Percentiles rank a stretch among this genome's conserved stretches.
phyloP scores from a whole-genome alignment of 2,797 vertebrate genomes.

The Acanthornis magna region DNA sequence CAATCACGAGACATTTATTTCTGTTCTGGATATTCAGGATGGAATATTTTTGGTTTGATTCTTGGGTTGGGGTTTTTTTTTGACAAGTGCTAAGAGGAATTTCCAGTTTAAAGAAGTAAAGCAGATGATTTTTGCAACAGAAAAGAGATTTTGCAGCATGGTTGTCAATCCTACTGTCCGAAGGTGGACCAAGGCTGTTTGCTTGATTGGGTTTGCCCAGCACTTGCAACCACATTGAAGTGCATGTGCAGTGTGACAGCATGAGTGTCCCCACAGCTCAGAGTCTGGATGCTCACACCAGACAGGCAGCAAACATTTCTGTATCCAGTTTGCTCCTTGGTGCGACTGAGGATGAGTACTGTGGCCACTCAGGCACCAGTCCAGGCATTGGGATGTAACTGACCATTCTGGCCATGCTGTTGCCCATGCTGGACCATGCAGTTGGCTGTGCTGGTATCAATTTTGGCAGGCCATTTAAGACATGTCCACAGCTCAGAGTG shows the following conservation, averaged over 20 bases:
- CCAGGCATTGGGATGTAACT: fast-evolving
- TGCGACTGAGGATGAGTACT: fast-evolving
- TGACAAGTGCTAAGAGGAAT: background rate
- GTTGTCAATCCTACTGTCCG: background rate
- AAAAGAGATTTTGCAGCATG: background rate
- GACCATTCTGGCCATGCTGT: background rate
- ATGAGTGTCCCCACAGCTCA: background rate
- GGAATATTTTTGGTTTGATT: background rate
- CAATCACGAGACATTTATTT: conserved; percentile 45
- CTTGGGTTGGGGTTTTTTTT: background rate
- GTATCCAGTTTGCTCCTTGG: background rate
- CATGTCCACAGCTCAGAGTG: fast-evolving
- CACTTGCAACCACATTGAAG: too few species aligned
- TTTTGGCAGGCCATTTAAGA: background rate
- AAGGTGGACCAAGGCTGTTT: fast-evolving
- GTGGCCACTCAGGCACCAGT: fast-evolving
- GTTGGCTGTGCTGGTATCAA: background rate
- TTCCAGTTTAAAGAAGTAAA: background rate
- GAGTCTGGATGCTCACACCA: fast-evolving
- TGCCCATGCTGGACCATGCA: background rate
- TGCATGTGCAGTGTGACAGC: fast-evolving
- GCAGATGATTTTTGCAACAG: background rate
- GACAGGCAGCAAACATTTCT: background rate
- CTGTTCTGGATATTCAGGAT: background rate
- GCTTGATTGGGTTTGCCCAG: background rate